Evolutionary conservation across 2,888 invertebrate species (phyloP).

Genomic region (Lepidonotus clava): DNA sequence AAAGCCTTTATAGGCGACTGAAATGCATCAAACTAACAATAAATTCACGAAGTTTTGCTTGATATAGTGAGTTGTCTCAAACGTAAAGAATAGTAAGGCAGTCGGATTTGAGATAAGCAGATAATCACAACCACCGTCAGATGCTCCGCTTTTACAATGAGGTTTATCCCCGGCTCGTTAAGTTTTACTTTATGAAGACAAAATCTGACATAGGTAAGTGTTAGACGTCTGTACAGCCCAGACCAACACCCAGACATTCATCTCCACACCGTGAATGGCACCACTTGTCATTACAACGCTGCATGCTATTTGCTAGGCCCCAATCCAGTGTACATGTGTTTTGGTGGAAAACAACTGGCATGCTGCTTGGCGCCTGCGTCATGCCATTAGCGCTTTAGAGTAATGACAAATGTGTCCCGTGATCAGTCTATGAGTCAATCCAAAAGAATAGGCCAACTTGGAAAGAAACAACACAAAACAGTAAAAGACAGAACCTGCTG

Average conservation of each 20-base stretch:
- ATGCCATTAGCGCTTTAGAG: constrained; percentile 1
- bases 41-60: too few species aligned
- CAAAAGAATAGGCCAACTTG: neutral
- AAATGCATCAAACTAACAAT: too few species aligned
- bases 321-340: neutral
- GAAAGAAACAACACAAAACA: constrained; percentile 39
- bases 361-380: neutral
- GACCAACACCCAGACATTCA: constrained; percentile 22
- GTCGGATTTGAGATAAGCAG: too few species aligned
- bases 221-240: constrained; percentile 28
- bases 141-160: too few species aligned
- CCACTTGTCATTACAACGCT: constrained; percentile 24
- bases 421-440: constrained; percentile 4
- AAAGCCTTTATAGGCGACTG: too few species aligned
- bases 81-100: too few species aligned
- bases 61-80: too few species aligned
- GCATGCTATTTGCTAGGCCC: constrained; percentile 12
- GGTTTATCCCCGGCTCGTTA: too few species aligned
- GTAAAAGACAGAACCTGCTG: constrained; percentile 39
- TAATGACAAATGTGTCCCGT: constrained; percentile 26
- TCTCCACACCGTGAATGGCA: constrained; percentile 9
- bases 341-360: neutral
- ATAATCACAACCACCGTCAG: too few species aligned
- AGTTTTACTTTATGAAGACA: too few species aligned
- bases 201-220: too few species aligned